Conservation (phyloP, 2,113 vertebrate genomes). For the Plecotus auritus region DNA sequence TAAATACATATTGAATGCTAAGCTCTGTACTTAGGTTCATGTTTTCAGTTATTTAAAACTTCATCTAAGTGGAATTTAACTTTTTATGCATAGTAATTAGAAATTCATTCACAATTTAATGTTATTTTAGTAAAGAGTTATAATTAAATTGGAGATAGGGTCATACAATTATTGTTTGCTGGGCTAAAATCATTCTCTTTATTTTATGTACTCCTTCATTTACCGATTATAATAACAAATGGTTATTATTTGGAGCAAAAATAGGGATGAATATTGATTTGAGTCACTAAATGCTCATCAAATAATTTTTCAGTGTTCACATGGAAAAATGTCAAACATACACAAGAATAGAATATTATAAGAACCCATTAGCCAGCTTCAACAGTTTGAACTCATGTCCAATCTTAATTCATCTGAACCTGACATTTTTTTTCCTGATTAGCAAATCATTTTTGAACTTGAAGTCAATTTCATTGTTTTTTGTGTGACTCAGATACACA, state of each 20-base stretch:
- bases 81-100: neutral
- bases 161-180: neutral
- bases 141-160: neutral
- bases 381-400: neutral
- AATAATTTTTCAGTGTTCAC: conserved; percentile 4
- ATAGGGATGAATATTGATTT: conserved; percentile 23
- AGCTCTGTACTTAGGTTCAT: neutral
- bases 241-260: neutral
- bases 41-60: conserved; percentile 53
- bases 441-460: conserved; percentile 39
- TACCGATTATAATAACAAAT: conserved; percentile 5
- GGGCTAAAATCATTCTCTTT: neutral
- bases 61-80: conserved; percentile 5
- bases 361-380: neutral
- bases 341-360: neutral
- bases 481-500: conserved; percentile 19
- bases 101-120: conserved; percentile 31
- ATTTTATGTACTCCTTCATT: conserved; percentile 3
- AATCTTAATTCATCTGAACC: neutral
- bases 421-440: neutral
- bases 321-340: neutral
- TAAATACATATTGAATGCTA: neutral
- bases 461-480: neutral
- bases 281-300: neutral
- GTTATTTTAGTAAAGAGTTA: conserved; percentile 31